Evolutionary conservation across 2,797 vertebrate genomes (phyloP).

Genomic region (Sebastes minor): DNA sequence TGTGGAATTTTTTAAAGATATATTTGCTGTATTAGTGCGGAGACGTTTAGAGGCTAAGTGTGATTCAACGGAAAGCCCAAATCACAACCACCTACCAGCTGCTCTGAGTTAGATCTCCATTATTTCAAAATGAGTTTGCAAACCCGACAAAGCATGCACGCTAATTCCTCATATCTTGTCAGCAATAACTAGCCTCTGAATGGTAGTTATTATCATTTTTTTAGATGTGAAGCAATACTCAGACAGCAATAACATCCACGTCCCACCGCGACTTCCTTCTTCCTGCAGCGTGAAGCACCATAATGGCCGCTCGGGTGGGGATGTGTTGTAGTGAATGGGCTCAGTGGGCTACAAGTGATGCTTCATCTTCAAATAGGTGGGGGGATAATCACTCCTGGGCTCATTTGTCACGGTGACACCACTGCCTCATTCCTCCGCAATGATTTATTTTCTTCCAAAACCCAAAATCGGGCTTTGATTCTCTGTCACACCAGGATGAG

Average conservation of each 20-base stretch:
- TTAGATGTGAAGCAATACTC: slow-evolving; percentile 83
- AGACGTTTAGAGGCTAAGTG: not conserved
- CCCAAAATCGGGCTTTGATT: slow-evolving; percentile 28
- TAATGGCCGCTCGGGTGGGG: slow-evolving; percentile 2
- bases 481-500: slow-evolving; percentile 43
- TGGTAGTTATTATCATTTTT: slow-evolving; percentile 64
- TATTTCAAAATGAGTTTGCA: not conserved
- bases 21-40: not conserved
- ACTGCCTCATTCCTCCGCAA: slow-evolving; percentile 60
- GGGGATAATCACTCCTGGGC: slow-evolving; percentile 24
- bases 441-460: not conserved
- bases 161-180: slow-evolving; percentile 51
- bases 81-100: slow-evolving; percentile 33
- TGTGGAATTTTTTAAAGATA: not conserved
- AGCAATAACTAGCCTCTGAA: slow-evolving; percentile 77
- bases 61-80: not conserved
- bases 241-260: slow-evolving; percentile 84
- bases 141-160: not conserved
- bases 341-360: slow-evolving; percentile 25
- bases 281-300: slow-evolving; percentile 40
- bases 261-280: slow-evolving; percentile 62
- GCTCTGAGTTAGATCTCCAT: slow-evolving; percentile 43
- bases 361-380: slow-evolving; percentile 30
- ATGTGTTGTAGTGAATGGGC: slow-evolving; percentile 13
- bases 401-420: slow-evolving; percentile 51